Evolutionary conservation across 2,888 invertebrate species (phyloP).

Genomic region (Elmis aenea): DNA sequence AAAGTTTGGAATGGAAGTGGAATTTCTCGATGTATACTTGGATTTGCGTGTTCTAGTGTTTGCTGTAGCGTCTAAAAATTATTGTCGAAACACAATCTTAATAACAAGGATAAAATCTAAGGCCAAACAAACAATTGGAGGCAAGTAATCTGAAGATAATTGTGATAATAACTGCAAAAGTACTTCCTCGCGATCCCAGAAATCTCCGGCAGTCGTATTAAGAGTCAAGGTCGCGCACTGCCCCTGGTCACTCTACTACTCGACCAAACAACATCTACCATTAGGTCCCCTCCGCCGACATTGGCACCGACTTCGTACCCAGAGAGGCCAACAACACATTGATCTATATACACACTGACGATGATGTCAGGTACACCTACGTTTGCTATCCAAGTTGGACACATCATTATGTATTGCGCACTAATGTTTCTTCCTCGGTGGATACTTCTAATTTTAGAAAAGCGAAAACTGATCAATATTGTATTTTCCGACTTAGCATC

Average conservation of each 20-base stretch:
- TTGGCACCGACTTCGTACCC: constrained; percentile 13
- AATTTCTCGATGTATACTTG: too few species aligned
- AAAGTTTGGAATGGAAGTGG: too few species aligned
- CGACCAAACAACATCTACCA: constrained; percentile 25
- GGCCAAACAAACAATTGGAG: too few species aligned
- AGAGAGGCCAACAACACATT: constrained; percentile 26
- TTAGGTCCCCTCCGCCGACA: constrained; percentile 11
- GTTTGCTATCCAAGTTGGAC: constrained; percentile 18
- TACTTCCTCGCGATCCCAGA: constrained; percentile 20
- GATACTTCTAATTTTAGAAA: too few species aligned
- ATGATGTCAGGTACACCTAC: constrained; percentile 40
- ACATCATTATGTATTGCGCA: constrained; percentile 9
- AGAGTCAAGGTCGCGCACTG: constrained; percentile 31
- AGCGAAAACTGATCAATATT: too few species aligned
- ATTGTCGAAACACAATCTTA: too few species aligned
- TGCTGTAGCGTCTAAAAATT: too few species aligned
- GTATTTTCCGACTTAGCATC: too few species aligned
- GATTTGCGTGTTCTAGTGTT: too few species aligned
- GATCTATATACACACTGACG: constrained; percentile 29
- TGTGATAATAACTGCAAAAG: constrained; percentile 18
- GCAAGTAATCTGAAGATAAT: too few species aligned
- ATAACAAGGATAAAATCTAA: too few species aligned
- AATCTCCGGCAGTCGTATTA: constrained; percentile 23
- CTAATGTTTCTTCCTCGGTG: constrained; percentile 1
- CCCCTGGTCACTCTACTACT: constrained; percentile 30